Percentiles rank a stretch among this genome's conserved stretches.
Conservation (phyloP, 1,140 invertebrate species). For the Drosophila rhopaloa region DNA sequence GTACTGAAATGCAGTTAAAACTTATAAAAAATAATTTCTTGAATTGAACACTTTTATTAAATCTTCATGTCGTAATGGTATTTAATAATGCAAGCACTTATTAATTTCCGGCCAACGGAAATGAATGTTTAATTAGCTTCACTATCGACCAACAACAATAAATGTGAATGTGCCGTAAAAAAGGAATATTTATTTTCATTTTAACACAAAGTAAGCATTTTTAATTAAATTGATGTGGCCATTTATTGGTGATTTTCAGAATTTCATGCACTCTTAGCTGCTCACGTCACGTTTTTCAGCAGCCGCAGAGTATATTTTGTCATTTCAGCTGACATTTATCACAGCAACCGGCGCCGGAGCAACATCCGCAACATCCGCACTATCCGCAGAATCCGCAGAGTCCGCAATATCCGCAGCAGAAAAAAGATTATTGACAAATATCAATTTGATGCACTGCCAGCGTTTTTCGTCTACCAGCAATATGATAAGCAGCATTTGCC, state of each 20-base stretch:
- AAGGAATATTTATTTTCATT: conserved; percentile 3
- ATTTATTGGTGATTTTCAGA: conserved; percentile 25
- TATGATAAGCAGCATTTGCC: conserved; percentile 48
- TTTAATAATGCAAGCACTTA: conserved; percentile 17
- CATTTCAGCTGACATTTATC: conserved; percentile 43
- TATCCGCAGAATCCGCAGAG: conserved; percentile 1
- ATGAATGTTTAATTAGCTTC: conserved; percentile 26
- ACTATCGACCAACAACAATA: background rate
- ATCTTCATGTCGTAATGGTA: background rate
- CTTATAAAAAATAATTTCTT: no score
- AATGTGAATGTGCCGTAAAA: background rate
- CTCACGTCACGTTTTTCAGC: conserved; percentile 19
- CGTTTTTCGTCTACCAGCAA: conserved; percentile 26
- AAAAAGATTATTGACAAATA: conserved; percentile 69
- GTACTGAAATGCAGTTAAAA: no score
- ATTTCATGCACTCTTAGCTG: conserved; percentile 9
- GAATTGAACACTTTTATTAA: background rate
- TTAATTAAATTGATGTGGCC: conserved; percentile 49
- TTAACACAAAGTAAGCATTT: conserved; percentile 11
- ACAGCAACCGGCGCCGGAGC: conserved; percentile 28
- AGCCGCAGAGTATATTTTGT: conserved; percentile 44
- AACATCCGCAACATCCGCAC: conserved; percentile 13
- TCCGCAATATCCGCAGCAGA: background rate
- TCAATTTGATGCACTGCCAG: conserved; percentile 64
- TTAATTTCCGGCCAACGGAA: conserved; percentile 11